Base-by-base conservation (phyloP, 2,113 vertebrate genomes). In the Campylorhamphus procurvoides region DNA sequence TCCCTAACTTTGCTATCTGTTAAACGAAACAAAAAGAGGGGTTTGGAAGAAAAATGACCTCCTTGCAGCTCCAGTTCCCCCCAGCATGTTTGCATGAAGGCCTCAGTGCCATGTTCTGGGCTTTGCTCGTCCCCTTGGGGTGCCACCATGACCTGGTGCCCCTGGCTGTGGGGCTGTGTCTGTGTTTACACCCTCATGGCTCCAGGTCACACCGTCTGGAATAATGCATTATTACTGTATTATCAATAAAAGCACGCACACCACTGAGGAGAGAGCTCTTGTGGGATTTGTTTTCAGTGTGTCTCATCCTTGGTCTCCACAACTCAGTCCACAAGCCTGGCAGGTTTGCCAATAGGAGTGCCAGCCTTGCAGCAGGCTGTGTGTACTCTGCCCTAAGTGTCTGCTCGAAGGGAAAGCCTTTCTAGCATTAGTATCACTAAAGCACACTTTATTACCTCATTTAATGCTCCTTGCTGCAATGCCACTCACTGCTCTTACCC, bases 21-120 rank as follows among this genome's bases (percentile, higher is more conserved):
- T 55, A 46, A 76, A 52, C 33, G 23, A 68, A 71, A 73, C 9
- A 44, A 44, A 95, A 86, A 9, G 25, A 37, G 19, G 29, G 9
- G 6, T 74, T 33, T 27, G 18, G 15, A 63, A 75, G 35, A 56
- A 89, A 67, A 78, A 27, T 9, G 0, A 6, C 37, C 39, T 60
- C 11, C 56, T 78, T 33, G 19, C 29, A 82, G 14, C 14, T 46
- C 17, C 50, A 4, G n/a, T 24, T 81, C 18, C 18, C 42, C 81
- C 40, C 58, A 46, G 12, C 14, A 27, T 1, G 3, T 82, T 63
- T 85, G 46, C 31, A 50, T 46, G 33, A 52, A 27, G 49, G 18
- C 35, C 18, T 85, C 2, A 27, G 18, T 11, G 29, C 13, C 1
- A 1, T 1, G 9, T 46, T 0, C 3, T 53, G 25, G 28, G 31